Conservation (phyloP, 2,113 vertebrate genomes). For the Benitochromis conjunctus region DNA sequence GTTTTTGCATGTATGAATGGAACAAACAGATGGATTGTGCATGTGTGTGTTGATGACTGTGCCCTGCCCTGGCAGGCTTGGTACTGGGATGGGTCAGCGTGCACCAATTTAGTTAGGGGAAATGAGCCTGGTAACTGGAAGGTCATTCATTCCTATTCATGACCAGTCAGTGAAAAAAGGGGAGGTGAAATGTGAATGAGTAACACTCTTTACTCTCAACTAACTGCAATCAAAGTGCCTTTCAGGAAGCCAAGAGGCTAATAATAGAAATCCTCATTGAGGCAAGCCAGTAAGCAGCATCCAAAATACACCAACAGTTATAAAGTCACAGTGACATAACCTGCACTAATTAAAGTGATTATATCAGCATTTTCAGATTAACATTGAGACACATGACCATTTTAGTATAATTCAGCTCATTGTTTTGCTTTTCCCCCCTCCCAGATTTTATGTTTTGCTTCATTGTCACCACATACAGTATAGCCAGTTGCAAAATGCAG, state of each 20-base stretch:
- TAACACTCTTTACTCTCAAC: not conserved
- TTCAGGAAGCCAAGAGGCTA: not conserved
- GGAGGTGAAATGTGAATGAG: not conserved
- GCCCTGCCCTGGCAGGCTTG: not conserved
- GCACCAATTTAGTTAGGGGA: conserved; percentile 2
- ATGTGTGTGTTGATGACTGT: not conserved
- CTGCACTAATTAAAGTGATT: not conserved
- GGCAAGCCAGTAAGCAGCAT: not conserved
- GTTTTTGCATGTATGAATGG: not conserved
- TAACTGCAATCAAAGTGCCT: not conserved
- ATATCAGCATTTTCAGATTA: not conserved
- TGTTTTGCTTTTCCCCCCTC: not conserved
- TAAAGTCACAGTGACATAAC: not conserved
- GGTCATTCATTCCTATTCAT: not conserved
- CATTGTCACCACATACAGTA: not conserved
- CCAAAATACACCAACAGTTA: not conserved
- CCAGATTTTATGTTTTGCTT: not conserved
- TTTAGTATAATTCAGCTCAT: not conserved
- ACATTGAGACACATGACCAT: not conserved
- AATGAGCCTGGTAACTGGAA: not conserved
- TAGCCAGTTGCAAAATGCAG: not conserved
- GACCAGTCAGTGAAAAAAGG: conserved; percentile 2
- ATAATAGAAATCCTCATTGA: not conserved
- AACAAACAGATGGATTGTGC: not conserved
- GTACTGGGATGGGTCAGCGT: conserved; percentile 6